Evolutionary conservation across 2,888 invertebrate species (phyloP).

Genomic region (Hipparchia semele): DNA sequence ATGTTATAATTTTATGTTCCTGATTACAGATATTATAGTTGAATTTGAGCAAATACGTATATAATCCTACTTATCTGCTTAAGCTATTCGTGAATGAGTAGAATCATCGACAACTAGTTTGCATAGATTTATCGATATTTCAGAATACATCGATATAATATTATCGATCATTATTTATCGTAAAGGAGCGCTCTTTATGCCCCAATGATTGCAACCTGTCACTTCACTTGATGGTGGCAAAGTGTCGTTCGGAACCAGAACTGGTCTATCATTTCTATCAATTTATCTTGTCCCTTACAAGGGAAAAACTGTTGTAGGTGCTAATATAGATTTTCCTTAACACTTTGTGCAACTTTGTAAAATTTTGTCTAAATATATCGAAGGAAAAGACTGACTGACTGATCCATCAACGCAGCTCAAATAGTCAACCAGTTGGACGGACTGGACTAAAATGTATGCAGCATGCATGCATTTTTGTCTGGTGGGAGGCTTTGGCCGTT

Average conservation of each 20-base stretch:
- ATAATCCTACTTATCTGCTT: too few relatives aligned
- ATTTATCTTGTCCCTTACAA: slow-evolving; percentile 12
- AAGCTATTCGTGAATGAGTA: too few relatives aligned
- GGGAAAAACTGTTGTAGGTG: slow-evolving; percentile 11
- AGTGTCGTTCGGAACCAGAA: not conserved
- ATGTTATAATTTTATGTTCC: too few relatives aligned
- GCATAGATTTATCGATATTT: not conserved
- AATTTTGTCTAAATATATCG: not conserved
- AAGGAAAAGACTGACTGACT: too few relatives aligned
- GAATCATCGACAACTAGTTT: not conserved
- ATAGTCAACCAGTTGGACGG: too few relatives aligned
- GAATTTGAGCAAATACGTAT: too few relatives aligned
- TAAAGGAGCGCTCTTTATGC: slow-evolving; percentile 32
- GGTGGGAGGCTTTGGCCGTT: too few relatives aligned
- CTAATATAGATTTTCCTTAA: not conserved
- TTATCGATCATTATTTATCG: slow-evolving; percentile 21
- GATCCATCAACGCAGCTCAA: too few relatives aligned
- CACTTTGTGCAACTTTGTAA: not conserved
- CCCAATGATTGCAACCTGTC: slow-evolving; percentile 35
- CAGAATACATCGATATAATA: not conserved
- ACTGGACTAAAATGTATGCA: too few relatives aligned
- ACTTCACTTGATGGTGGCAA: slow-evolving; percentile 14
- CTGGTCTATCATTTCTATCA: slow-evolving; percentile 34
- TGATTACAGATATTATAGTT: too few relatives aligned
- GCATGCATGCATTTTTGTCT: too few relatives aligned